Evolutionary conservation across 2,113 vertebrate species (phyloP), one percentile per base, ranked within the genome.

Genomic region (Mus musculus): DNA sequence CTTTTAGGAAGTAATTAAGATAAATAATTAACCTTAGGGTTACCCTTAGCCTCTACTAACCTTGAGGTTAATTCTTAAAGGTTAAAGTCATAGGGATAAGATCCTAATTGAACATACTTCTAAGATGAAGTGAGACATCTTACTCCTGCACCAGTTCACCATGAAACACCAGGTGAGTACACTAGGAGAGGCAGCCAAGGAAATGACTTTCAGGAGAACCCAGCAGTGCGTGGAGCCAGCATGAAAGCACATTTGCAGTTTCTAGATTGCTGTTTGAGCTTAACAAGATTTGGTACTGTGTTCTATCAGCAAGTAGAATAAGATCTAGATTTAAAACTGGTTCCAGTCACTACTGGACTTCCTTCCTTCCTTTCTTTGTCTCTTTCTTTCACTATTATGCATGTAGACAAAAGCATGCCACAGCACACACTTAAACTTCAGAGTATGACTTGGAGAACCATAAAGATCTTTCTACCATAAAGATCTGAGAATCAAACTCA

Each of bases 111-210:
- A 69, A 3, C 5, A 65, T 20, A 20, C 26, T 91, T 69, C 11
- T 72, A 19, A 7, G 17, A 77, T 88, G 54, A 90, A 85, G 1
- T 92, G 28, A 80, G 22, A 46, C 2, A 1, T 26, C 36, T 80
- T 4, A n/a, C 1, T 39, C 26, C 4, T 54, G 24, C 4, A 7
- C 36, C 0, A 0, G 2, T 14, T 9, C 16, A 72, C 1, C 0
- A 22, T 91, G 61, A 63, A 65, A 93, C 26, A 17, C 20, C n/a
- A 33, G 2, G 1, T 33, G 22, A 76, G 22, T 33, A 33, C 13
- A 19, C 0, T 67, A 7, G 0, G 3, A 52, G 39, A 42, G n/a
- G 8, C 24, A 85, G n/a, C 13, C 26, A 30, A 12, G 28, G 46
- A 77, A 42, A 39, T 3, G 26, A 6, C 8, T 14, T 19, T 54